phyloP scores from a whole-genome alignment of 2,888 invertebrate genomes.

The Metallyticus violacea region DNA sequence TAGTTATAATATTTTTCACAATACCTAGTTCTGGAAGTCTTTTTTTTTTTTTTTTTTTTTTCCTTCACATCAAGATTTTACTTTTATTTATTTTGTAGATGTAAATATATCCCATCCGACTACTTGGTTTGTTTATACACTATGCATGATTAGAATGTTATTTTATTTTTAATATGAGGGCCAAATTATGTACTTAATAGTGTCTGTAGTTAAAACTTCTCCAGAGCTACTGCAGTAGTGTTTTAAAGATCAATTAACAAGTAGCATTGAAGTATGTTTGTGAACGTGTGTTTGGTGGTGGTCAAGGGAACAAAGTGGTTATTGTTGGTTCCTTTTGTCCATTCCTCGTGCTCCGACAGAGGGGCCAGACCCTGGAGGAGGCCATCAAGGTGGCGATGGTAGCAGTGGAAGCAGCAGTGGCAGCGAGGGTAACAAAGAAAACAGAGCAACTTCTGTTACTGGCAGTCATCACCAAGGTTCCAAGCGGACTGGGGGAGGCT shows the following conservation, averaged over 20 bases:
- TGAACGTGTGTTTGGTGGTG: not conserved
- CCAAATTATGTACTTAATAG: not conserved
- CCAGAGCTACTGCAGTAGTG: not conserved
- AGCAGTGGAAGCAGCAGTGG: conserved; percentile 39
- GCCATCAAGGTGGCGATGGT: conserved; percentile 35
- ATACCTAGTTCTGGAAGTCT: not conserved
- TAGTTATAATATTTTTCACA: too few species aligned
- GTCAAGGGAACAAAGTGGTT: not conserved
- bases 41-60: too few species aligned
- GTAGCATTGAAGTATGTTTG: not conserved
- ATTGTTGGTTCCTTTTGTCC: conserved; percentile 34
- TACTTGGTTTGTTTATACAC: not conserved
- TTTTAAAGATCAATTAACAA: not conserved
- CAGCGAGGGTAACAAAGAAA: conserved; percentile 42
- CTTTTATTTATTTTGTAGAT: not conserved
- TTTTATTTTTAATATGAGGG: not conserved
- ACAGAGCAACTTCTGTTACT: conserved; percentile 33
- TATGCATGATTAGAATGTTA: not conserved
- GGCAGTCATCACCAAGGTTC: not conserved
- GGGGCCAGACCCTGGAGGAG: conserved; percentile 48
- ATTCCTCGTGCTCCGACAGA: conserved; percentile 36
- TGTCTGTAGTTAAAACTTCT: not conserved
- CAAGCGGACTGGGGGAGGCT: conserved; percentile 17
- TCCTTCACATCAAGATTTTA: too few species aligned
- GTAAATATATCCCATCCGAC: too few species aligned